Evolutionary conservation across 2,888 invertebrate genomes (phyloP).

Genomic region (Drosophila flavopinicola): DNA sequence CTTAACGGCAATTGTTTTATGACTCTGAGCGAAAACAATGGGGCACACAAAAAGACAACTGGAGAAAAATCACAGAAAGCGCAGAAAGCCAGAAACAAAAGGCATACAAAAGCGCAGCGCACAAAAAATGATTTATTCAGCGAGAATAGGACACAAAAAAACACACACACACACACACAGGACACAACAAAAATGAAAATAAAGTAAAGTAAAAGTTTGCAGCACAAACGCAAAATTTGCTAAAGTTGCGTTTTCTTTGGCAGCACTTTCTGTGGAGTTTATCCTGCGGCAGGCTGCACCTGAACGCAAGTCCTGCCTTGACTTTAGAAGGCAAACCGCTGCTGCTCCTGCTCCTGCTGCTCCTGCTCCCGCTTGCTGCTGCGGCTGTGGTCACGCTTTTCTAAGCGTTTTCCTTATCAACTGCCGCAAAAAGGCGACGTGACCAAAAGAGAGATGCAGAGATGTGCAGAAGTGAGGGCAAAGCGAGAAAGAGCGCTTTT

Average conservation of each 20-base stretch:
- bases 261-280: slow-evolving; percentile 55
- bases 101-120: slow-evolving; percentile 36
- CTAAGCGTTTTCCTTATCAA: slow-evolving; percentile 76
- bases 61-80: slow-evolving; percentile 41
- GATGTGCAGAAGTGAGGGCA: too few species aligned
- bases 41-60: slow-evolving; percentile 30
- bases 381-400: slow-evolving; percentile 73
- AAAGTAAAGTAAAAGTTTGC: slow-evolving; percentile 39
- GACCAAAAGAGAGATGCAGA: slow-evolving; percentile 48
- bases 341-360: slow-evolving; percentile 23
- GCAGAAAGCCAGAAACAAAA: slow-evolving; percentile 46
- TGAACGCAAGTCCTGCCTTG: slow-evolving; percentile 34
- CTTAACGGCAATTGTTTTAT: slow-evolving; percentile 78
- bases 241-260: slow-evolving; percentile 72
- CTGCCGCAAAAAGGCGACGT: slow-evolving; percentile 49
- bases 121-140: slow-evolving; percentile 69
- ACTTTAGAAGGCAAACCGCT: too few species aligned
- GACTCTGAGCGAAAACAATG: slow-evolving; percentile 41
- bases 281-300: slow-evolving; percentile 65
- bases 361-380: slow-evolving; percentile 22
- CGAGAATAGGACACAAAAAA: slow-evolving; percentile 29
- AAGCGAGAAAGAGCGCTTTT: slow-evolving; percentile 54
- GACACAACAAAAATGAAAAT: slow-evolving; percentile 11
- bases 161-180: slow-evolving; percentile 2
- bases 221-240: slow-evolving; percentile 66